Percentiles rank a stretch among this genome's conserved stretches.
Evolutionary conservation across 2,888 invertebrate genomes (phyloP).

Genomic region (Cyaniris semiargus): DNA sequence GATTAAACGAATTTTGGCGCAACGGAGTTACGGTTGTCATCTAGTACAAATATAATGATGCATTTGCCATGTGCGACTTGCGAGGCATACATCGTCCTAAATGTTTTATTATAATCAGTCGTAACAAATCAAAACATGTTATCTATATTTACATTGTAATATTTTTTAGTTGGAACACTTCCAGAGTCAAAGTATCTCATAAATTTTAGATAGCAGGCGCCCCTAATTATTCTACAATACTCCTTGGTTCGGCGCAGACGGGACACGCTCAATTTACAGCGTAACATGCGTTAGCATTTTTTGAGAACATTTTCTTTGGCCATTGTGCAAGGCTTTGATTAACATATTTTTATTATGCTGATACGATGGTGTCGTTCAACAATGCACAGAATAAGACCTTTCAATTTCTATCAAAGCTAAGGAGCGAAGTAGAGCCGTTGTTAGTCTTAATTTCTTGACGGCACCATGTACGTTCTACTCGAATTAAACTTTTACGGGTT

Average conservation of each 20-base stretch:
- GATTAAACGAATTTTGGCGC: too few species aligned
- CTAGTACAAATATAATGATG: too few species aligned
- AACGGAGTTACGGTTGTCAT: too few species aligned
- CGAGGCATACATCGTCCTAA: too few species aligned
- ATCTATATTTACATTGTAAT: conserved; percentile 28
- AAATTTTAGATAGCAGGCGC: conserved; percentile 26
- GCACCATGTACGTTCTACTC: too few species aligned
- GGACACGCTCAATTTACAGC: not conserved
- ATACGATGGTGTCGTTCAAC: too few species aligned
- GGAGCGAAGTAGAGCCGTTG: too few species aligned
- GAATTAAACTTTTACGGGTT: too few species aligned
- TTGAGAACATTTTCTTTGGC: not conserved
- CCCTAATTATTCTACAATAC: conserved; percentile 24
- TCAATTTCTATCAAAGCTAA: too few species aligned
- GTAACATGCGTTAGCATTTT: not conserved
- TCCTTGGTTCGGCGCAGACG: not conserved
- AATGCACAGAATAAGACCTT: too few species aligned
- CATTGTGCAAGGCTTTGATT: not conserved
- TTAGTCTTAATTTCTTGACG: too few species aligned
- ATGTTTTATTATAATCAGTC: not conserved
- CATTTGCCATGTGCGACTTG: too few species aligned
- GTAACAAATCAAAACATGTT: conserved; percentile 29
- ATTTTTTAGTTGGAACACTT: conserved; percentile 27
- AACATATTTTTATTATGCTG: not conserved
- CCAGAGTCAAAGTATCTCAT: conserved; percentile 15